Conservation (phyloP, 2,888 invertebrate species). For the Prosopocoilus inquinatus region DNA sequence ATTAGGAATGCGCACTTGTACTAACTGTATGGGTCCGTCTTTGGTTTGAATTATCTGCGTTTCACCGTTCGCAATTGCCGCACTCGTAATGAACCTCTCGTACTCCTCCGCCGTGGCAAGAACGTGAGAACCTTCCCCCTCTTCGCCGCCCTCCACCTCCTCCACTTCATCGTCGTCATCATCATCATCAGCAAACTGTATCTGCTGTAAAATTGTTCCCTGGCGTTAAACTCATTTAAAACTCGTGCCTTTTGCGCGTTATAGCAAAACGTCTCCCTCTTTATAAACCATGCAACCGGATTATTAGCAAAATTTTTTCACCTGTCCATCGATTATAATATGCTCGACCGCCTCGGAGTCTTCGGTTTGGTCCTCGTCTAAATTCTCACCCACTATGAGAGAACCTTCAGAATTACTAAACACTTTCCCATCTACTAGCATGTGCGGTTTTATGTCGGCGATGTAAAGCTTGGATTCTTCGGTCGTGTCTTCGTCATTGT, state of each 20-base stretch:
- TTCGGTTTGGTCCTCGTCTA: constrained; percentile 30
- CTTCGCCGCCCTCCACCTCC: constrained; percentile 36
- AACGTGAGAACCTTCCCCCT: constrained; percentile 36
- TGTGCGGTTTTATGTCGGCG: constrained; percentile 54
- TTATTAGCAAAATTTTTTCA: constrained; percentile 11
- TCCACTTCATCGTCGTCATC: constrained; percentile 34
- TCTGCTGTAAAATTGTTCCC: constrained; percentile 33
- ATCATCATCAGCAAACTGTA: constrained; percentile 42
- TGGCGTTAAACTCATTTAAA: background rate
- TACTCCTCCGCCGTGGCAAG: constrained; percentile 33
- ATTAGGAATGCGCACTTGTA: constrained; percentile 48
- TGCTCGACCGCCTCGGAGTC: constrained; percentile 42
- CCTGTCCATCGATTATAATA: constrained; percentile 47
- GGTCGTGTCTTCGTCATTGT: constrained; percentile 28
- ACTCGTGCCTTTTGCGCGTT: background rate
- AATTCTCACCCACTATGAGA: constrained; percentile 28
- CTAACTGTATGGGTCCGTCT: constrained; percentile 47
- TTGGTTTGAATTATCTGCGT: constrained; percentile 50
- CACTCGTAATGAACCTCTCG: constrained; percentile 36
- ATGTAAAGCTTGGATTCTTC: constrained; percentile 55
- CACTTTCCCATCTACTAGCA: constrained; percentile 51
- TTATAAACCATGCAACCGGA: background rate
- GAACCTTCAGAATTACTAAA: constrained; percentile 30
- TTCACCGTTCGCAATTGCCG: constrained; percentile 41
- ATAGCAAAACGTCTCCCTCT: background rate